These are phyloP conservation scores for Kryphioiulus occultus DNA, from an alignment of 2,888 invertebrate genomes.

Conservation along the genomic window DNA sequence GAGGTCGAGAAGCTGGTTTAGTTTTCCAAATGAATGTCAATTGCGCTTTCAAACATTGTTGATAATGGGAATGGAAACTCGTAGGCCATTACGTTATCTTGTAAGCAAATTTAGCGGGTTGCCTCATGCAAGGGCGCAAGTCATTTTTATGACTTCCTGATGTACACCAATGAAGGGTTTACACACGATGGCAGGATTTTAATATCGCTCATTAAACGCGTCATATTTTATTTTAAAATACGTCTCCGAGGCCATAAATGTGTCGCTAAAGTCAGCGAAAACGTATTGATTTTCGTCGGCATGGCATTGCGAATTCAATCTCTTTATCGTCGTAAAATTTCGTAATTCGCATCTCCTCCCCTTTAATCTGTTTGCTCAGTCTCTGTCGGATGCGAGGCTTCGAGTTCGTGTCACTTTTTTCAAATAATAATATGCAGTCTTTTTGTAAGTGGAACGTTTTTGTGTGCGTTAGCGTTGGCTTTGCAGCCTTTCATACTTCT, in stretches of 20 bases:
- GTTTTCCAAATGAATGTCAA: too few species aligned
- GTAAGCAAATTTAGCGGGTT: too few species aligned
- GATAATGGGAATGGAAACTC: too few species aligned
- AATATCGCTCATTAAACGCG: background rate
- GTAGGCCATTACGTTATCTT: too few species aligned
- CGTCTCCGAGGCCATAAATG: background rate
- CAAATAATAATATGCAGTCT: background rate
- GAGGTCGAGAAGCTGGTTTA: too few species aligned
- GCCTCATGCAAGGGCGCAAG: too few species aligned
- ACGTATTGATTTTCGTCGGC: background rate
- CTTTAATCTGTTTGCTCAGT: background rate
- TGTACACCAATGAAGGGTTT: too few species aligned
- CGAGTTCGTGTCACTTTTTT: background rate
- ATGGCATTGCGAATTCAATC: background rate
- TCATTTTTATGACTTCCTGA: too few species aligned
- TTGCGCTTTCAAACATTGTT: too few species aligned
- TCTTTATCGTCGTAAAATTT: background rate
- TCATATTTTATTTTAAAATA: background rate
- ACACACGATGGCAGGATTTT: background rate
- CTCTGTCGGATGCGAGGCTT: background rate
- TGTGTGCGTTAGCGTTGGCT: too few species aligned
- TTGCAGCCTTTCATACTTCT: too few species aligned
- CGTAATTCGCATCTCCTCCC: background rate
- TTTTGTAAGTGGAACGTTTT: background rate
- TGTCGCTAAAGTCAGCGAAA: background rate